phyloP scores from a whole-genome alignment of 1,140 invertebrate species.

The Neomicropteryx cornuta region DNA sequence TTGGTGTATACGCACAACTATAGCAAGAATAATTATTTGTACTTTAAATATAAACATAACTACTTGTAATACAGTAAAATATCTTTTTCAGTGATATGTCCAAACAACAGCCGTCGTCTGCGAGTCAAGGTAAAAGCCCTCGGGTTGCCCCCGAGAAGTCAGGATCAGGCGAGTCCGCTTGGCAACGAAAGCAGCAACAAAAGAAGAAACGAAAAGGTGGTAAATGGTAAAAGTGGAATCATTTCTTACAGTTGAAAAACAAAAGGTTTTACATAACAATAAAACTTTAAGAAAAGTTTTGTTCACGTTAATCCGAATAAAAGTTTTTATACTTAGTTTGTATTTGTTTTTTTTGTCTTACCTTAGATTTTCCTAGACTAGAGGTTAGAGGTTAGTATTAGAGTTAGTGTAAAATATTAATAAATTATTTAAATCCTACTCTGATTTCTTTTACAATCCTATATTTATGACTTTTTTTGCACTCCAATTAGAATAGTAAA shows the following conservation, averaged over 20 bases:
- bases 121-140: slow-evolving; percentile 26
- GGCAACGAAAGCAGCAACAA: slow-evolving; percentile 36
- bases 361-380: too few relatives aligned
- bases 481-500: too few relatives aligned
- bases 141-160: slow-evolving; percentile 23
- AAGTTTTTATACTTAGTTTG: too few relatives aligned
- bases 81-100: slow-evolving; percentile 33
- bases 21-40: neutral
- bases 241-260: slow-evolving; percentile 5
- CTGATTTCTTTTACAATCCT: too few relatives aligned
- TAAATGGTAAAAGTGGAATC: slow-evolving; percentile 25
- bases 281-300: too few relatives aligned
- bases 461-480: too few relatives aligned
- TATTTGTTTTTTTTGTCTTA: too few relatives aligned
- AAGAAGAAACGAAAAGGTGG: slow-evolving; percentile 38
- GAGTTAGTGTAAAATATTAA: too few relatives aligned
- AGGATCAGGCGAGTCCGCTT: slow-evolving; percentile 25
- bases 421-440: too few relatives aligned
- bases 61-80: neutral
- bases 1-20: neutral
- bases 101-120: slow-evolving; percentile 24
- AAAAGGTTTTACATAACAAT: neutral
- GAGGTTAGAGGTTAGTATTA: too few relatives aligned
- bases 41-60: neutral
- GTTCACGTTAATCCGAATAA: too few relatives aligned